Conservation (phyloP, 2,797 vertebrate species). For the Tokudaia tokunoshimensis region DNA sequence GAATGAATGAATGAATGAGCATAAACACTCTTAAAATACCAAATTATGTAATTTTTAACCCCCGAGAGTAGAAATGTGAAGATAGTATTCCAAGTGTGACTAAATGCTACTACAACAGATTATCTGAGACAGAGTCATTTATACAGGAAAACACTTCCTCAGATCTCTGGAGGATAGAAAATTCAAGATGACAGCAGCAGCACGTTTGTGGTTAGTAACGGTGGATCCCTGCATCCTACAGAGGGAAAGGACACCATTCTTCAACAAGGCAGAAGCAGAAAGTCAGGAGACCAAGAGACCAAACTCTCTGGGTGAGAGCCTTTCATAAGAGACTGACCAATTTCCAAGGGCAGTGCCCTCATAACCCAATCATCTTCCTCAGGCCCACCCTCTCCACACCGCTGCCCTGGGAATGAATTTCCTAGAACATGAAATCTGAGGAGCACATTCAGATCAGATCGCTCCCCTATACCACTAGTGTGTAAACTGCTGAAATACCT, state of each 20-base stretch:
- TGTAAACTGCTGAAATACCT: slow-evolving; percentile 28
- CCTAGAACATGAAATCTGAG: neutral
- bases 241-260: neutral
- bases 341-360: neutral
- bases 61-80: slow-evolving; percentile 31
- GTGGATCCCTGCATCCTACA: neutral
- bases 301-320: neutral
- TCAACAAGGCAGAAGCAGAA: neutral
- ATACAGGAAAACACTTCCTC: neutral
- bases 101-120: slow-evolving; percentile 15
- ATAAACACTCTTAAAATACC: slow-evolving; percentile 61
- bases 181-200: neutral
- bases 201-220: neutral
- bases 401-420: neutral
- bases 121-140: neutral
- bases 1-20: slow-evolving; percentile 51
- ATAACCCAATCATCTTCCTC: neutral
- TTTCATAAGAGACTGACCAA: neutral
- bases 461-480: neutral
- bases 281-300: neutral
- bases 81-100: neutral
- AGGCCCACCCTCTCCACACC: neutral
- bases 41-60: slow-evolving; percentile 14
- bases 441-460: neutral
- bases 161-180: neutral